Percentiles rank a stretch among this genome's conserved stretches.
Evolutionary conservation across 2,888 invertebrate genomes (phyloP).

Genomic region (Sepioteuthis lessoniana): DNA sequence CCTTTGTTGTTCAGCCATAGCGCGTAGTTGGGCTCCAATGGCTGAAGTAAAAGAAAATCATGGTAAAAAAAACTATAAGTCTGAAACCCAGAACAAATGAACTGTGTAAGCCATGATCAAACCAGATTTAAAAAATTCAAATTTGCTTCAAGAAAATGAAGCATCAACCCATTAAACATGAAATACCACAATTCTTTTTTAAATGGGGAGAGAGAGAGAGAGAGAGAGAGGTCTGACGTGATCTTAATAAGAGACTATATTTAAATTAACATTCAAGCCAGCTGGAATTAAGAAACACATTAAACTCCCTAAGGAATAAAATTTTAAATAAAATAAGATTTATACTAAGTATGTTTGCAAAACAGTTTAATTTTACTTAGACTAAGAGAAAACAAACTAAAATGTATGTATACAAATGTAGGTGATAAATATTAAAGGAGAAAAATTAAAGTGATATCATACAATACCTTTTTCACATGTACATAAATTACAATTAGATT

Average conservation of each 20-base stretch:
- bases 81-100: slow-evolving; percentile 14
- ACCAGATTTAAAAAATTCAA: not conserved
- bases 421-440: not conserved
- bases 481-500: not conserved
- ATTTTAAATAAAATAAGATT: too few relatives aligned
- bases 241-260: too few relatives aligned
- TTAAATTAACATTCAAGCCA: not conserved
- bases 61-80: not conserved
- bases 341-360: not conserved
- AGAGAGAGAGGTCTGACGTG: too few relatives aligned
- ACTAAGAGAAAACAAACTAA: not conserved
- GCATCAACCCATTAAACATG: too few relatives aligned
- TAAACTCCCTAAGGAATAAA: not conserved
- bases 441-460: not conserved
- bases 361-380: too few relatives aligned
- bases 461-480: not conserved
- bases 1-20: slow-evolving; percentile 62
- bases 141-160: too few relatives aligned
- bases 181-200: too few relatives aligned
- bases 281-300: not conserved
- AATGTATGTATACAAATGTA: not conserved
- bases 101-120: not conserved
- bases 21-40: slow-evolving; percentile 62
- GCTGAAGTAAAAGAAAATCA: slow-evolving; percentile 55
- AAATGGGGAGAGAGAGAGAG: too few relatives aligned